Evolutionary conservation across 2,113 vertebrate species (phyloP).

Genomic region (Formicarius rufipectus): DNA sequence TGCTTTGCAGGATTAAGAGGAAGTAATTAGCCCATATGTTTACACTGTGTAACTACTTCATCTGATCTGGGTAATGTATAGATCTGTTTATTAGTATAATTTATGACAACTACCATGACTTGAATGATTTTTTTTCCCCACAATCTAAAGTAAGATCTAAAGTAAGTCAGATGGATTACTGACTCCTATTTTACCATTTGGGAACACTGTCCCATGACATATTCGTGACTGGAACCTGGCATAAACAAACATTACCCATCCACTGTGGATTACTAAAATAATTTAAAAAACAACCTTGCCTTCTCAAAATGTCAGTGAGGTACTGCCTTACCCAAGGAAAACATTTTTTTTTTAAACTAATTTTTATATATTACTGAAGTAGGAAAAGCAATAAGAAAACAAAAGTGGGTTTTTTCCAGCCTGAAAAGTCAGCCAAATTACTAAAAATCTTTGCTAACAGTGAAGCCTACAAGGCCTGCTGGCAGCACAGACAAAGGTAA

Average conservation of each 20-base stretch:
- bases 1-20: neutral
- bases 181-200: neutral
- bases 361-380: neutral
- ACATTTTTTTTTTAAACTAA: neutral
- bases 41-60: neutral
- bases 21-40: neutral
- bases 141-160: neutral
- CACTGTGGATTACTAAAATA: neutral
- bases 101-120: neutral
- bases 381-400: neutral
- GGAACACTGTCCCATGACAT: neutral
- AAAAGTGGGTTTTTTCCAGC: neutral
- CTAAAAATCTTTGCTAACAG: neutral
- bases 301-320: neutral
- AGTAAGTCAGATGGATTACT: neutral
- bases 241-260: neutral
- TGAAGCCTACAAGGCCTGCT: neutral
- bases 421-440: neutral
- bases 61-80: neutral
- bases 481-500: constrained; percentile 1
- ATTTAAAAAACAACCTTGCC: neutral
- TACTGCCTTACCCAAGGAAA: neutral
- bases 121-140: neutral
- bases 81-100: neutral
- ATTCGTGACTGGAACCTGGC: neutral